Base-by-base conservation (phyloP, 2,888 invertebrate genomes). In the Amblyjoppa proteus region DNA sequence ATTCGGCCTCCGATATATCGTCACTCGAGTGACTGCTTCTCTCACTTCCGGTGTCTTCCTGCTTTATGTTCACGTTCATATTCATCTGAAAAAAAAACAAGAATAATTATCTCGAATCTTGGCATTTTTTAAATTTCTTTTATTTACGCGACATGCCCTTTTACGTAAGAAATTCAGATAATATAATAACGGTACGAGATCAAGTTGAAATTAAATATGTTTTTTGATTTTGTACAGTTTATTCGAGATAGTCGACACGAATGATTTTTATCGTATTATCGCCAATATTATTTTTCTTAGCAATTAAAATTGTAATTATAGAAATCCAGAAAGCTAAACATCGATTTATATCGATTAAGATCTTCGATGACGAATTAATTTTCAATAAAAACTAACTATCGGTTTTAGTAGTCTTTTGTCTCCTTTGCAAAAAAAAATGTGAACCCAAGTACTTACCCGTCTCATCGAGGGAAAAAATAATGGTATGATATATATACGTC, bases 1-100 rank as follows among this genome's bases (percentile, higher is more conserved):
- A 92, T 61, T 94, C 94, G 4, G 93, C 91, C 56, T 94, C 94
- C 2, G 94, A 93, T 6, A 93, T 88, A 56, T 92, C 93, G 78
- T 90, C 90, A 81, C 89, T 91, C 13, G 91, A 90, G 25, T 87
- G 84, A 41, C 87, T 88, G 34, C 90, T 89, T 68, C 90, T 91
- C 31, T 93, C 92, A 78, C 89, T 92, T 31, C 88, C 88, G 0
- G 90, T 90, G 69, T 92, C 91, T 70, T 92, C 92, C 69, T 90
- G 93, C 79, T 92, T 91, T 53, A 92, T 91, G 64, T 89, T 92
- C 76, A 91, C 88, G 91, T 92, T 77, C 76, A 80, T 73, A 70
- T 58, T 85, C 85, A 85, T 82, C 85, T 85, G 82, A 64, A n/a
- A 13, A 61, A 31, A 64, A 34, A 64, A n/a, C 7, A n/a, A 6